Conservation (phyloP, 2,113 vertebrate species). For the Vulpes lagopus region DNA sequence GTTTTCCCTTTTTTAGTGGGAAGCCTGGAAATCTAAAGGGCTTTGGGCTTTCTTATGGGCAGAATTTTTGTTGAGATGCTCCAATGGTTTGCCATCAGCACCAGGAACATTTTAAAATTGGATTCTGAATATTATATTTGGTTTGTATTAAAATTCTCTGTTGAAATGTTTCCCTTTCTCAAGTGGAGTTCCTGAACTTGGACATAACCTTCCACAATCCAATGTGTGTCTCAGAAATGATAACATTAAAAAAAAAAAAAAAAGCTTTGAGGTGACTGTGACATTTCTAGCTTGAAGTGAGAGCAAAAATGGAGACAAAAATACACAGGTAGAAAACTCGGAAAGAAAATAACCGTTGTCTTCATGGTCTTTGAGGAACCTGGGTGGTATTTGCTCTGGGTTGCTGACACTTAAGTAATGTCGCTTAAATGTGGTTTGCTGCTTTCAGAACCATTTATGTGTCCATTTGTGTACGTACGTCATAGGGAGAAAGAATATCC, state of each 20-base stretch:
- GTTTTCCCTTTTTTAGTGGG: constrained; percentile 63
- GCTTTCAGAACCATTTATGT: not conserved
- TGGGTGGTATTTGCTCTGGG: not conserved
- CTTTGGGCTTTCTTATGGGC: not conserved
- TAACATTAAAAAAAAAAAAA: constrained; percentile 7
- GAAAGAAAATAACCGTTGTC: constrained; percentile 39
- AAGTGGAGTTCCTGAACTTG: constrained; percentile 8
- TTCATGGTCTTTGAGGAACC: not conserved
- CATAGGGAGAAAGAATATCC: not conserved
- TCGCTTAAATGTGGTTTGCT: not conserved
- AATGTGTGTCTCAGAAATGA: constrained; percentile 16
- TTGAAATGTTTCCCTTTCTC: constrained; percentile 48
- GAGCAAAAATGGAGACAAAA: constrained; percentile 34
- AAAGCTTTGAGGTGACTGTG: not conserved
- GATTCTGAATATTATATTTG: constrained; percentile 33
- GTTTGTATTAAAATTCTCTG: constrained; percentile 49
- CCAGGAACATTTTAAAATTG: not conserved
- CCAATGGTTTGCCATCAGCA: not conserved
- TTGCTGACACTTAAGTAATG: not conserved
- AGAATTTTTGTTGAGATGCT: constrained; percentile 35
- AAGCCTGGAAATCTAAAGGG: constrained; percentile 58
- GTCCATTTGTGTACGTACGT: not conserved
- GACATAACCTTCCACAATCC: not conserved
- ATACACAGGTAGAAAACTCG: not conserved
- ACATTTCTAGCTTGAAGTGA: constrained; percentile 58